These are phyloP conservation scores for Gadopsis marmoratus DNA, from an alignment of 2,797 vertebrate species.

Conservation along the genomic window DNA sequence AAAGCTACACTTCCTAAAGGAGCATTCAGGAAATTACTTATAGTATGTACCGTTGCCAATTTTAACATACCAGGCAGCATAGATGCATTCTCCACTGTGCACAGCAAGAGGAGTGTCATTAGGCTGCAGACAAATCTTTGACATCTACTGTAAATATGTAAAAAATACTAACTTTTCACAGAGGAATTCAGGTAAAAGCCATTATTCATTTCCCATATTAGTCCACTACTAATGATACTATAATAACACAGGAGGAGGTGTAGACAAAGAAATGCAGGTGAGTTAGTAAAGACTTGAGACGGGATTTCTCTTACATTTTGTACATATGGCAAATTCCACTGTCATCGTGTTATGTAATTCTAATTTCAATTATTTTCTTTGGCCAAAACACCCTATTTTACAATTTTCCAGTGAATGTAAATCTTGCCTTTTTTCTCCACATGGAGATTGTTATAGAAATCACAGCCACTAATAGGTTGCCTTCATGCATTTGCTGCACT, in stretches of 20 bases:
- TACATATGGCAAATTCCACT: background rate
- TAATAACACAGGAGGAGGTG: background rate
- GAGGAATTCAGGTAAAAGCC: background rate
- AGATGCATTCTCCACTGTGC: background rate
- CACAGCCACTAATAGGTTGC: background rate
- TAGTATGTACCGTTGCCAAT: background rate
- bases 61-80: background rate
- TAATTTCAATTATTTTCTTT: background rate
- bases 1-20: slow-evolving; percentile 32
- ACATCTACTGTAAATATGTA: background rate
- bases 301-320: too few species aligned
- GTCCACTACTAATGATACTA: background rate
- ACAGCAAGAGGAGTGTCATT: background rate
- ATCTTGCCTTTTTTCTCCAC: background rate
- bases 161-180: background rate
- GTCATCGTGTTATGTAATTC: background rate
- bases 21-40: background rate
- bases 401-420: background rate
- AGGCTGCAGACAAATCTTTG: background rate
- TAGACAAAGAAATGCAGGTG: background rate
- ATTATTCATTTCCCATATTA: background rate
- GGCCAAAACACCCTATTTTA: background rate
- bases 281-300: background rate
- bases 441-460: background rate
- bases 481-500: slow-evolving; percentile 22